These are phyloP conservation scores for Aethina tumida DNA, from an alignment of 1,140 invertebrate genomes.

Conservation along the genomic window DNA sequence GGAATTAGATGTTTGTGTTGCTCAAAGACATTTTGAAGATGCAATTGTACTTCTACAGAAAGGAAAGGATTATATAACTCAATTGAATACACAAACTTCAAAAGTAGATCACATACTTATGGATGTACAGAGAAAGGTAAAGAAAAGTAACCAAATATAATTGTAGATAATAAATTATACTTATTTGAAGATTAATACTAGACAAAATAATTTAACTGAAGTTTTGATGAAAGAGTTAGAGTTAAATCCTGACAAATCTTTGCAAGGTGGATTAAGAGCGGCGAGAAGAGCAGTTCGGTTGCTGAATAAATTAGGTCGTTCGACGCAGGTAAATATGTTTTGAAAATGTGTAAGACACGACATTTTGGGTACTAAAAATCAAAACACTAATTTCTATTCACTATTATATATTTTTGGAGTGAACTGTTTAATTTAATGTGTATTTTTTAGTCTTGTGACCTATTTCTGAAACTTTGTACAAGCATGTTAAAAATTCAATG, in stretches of 20 bases:
- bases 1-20: slow-evolving; percentile 92
- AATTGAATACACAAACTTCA: slow-evolving; percentile 37
- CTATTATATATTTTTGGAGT: neutral
- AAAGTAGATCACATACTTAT: slow-evolving; percentile 30
- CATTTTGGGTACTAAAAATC: neutral
- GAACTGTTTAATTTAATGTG: slow-evolving; percentile 1
- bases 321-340: slow-evolving; percentile 43
- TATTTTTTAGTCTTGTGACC: slow-evolving; percentile 58
- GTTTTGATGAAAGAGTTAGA: slow-evolving; percentile 83
- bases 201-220: slow-evolving; percentile 69
- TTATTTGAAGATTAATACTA: slow-evolving; percentile 55
- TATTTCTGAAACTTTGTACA: slow-evolving; percentile 79
- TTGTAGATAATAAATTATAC: slow-evolving; percentile 13
- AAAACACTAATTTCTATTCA: neutral
- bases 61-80: slow-evolving; percentile 48
- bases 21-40: slow-evolving; percentile 95
- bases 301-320: slow-evolving; percentile 75
- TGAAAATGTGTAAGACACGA: neutral
- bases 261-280: slow-evolving; percentile 86
- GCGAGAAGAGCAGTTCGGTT: slow-evolving; percentile 76
- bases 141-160: neutral
- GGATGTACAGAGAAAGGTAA: slow-evolving; percentile 39
- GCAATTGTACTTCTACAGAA: slow-evolving; percentile 79
- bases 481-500: slow-evolving; percentile 72
- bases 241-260: slow-evolving; percentile 74